These are phyloP conservation scores for Amaurobius ferox DNA, from an alignment of 2,888 invertebrate species.

Conservation along the genomic window DNA sequence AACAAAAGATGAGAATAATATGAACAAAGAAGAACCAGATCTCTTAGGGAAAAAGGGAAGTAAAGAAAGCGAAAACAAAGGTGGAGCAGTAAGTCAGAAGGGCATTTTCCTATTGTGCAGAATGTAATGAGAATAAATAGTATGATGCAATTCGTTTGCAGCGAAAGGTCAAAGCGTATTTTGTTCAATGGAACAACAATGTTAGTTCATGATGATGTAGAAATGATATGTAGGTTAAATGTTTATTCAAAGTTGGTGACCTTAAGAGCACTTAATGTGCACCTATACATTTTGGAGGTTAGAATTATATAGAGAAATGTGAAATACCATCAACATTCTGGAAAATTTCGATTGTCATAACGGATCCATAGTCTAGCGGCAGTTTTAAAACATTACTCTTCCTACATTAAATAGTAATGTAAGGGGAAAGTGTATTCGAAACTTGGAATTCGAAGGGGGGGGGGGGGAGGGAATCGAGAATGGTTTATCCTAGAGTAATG, in stretches of 20 bases:
- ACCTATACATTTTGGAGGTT: too few relatives aligned
- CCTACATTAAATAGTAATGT: too few relatives aligned
- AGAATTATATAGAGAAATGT: too few relatives aligned
- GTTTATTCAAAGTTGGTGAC: not conserved
- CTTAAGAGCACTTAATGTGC: too few relatives aligned
- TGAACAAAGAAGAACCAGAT: not conserved
- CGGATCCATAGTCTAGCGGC: too few relatives aligned
- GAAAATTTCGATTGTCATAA: too few relatives aligned
- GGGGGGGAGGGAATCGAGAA: too few relatives aligned
- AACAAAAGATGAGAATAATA: not conserved
- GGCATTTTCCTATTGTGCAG: not conserved
- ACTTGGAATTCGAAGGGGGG: too few relatives aligned
- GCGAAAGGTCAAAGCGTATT: not conserved
- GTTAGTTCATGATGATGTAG: not conserved
- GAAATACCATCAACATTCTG: too few relatives aligned
- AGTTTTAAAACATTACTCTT: too few relatives aligned
- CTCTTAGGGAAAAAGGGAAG: not conserved
- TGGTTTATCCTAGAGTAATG: too few relatives aligned
- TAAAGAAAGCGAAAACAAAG: not conserved
- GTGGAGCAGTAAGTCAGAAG: not conserved
- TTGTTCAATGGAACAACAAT: not conserved
- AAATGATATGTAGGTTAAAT: not conserved
- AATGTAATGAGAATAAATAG: not conserved
- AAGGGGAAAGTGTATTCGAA: too few relatives aligned
- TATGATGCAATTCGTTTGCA: not conserved